Percentiles rank a stretch among this genome's conserved stretches.
Evolutionary conservation across 64 coral and sea anemone genomes (phyloP).

Genomic region (Montipora sp.): DNA sequence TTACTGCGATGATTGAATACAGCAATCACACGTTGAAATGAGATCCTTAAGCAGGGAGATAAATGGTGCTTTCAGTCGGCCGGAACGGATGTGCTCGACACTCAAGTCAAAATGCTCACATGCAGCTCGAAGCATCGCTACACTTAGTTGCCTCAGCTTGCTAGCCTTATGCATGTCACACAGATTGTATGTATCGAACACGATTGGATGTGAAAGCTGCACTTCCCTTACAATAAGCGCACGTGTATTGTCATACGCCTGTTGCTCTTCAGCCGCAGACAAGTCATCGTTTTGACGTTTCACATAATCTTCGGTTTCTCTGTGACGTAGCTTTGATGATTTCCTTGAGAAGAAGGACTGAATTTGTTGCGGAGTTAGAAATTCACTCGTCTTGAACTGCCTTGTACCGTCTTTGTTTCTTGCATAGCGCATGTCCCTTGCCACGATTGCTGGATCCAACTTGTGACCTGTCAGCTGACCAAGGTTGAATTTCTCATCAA

Average conservation of each 20-base stretch:
- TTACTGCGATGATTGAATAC: not conserved
- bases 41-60: conserved; percentile 11
- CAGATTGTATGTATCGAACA: conserved; percentile 45
- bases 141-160: conserved; percentile 42
- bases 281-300: not conserved
- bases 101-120: conserved; percentile 52
- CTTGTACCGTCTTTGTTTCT: not conserved
- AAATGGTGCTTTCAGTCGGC: not conserved
- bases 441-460: not conserved
- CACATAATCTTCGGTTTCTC: not conserved
- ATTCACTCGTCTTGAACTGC: not conserved
- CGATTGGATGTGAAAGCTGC: conserved; percentile 18
- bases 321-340: not conserved
- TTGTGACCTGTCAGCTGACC: not conserved
- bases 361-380: not conserved
- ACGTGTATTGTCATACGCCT: conserved; percentile 5
- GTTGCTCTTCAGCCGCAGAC: conserved; percentile 20
- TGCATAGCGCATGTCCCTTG: conserved; percentile 35
- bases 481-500: not conserved
- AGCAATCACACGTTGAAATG: not conserved
- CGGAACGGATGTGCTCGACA: not conserved
- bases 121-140: conserved; percentile 13
- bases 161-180: conserved; percentile 23
- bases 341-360: conserved; percentile 40
- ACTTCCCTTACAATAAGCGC: not conserved